Base-by-base conservation (phyloP, 2,113 vertebrate genomes). In the Callithrix jacchus region DNA sequence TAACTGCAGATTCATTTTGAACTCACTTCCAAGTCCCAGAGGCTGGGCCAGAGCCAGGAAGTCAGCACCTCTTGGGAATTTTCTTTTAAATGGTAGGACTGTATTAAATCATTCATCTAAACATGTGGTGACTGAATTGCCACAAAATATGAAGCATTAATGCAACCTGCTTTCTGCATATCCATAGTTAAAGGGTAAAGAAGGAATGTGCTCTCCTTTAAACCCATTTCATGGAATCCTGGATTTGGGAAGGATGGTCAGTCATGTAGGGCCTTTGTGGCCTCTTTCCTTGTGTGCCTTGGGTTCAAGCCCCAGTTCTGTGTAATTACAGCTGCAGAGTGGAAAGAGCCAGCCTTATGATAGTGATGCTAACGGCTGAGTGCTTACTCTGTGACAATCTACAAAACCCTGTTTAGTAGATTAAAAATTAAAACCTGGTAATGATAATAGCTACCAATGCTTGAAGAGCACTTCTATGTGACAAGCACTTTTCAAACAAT, bases 401-500 rank as follows among this genome's bases (percentile, higher is more conserved):
- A 42, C 42, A 42, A 42, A 92, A 70, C 42, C 20, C 56, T 52
- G 20, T 47, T 96, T 77, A 37, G 54, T 42, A 92, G 56, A 87
- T 54, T 40, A 73, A 81, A 87, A 40, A 93, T 37, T 70, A 87
- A 93, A 93, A 64, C 45, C 47, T 94, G 81, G 25, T 86, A 21
- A 47, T 89, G 79, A 54, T 79, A 61, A 23, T 35, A 45, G 30
- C 45, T 42, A n/a, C 37, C 66, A 90, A 1, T 45, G 37, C 16
- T 82, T 35, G 17, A 93, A 95, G 88, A 82, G 35, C 35, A 35
- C 45, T 81, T 92, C 56, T 66, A 0, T 77, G 30, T 83, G 80
- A 83, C 66, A 89, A 80, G 54, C 54, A 66, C 3, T 2, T 82
- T 87, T 23, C 30, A 25, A 37, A 84, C 70, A 32, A 64, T 30